These are phyloP conservation scores for Coreius guichenoti DNA, from an alignment of 2,797 vertebrate genomes.

Conservation along the genomic window DNA sequence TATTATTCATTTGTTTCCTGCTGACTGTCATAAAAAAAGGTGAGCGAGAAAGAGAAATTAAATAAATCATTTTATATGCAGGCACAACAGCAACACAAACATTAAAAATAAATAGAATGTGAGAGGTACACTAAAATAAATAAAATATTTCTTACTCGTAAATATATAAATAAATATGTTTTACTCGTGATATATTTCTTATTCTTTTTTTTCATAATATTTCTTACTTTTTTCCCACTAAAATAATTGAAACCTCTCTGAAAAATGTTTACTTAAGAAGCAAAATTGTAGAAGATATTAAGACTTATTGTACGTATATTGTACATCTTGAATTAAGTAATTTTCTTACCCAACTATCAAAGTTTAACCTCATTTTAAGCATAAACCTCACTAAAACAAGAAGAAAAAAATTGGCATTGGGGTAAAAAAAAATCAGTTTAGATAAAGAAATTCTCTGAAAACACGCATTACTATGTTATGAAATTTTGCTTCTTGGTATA, in stretches of 20 bases:
- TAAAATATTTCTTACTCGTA: not conserved
- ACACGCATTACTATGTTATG: too few relatives aligned
- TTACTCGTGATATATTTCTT: too few relatives aligned
- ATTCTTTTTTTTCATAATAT: too few relatives aligned
- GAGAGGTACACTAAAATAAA: conserved; percentile 2
- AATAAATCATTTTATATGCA: not conserved
- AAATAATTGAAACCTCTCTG: not conserved
- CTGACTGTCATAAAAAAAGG: not conserved
- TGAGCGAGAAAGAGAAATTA: not conserved
- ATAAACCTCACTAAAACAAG: not conserved
- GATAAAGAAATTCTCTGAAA: not conserved
- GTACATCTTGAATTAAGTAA: not conserved
- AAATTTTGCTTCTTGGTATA: not conserved
- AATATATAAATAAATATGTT: too few relatives aligned
- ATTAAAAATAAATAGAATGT: not conserved
- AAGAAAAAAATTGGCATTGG: not conserved
- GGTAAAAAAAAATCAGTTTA: not conserved
- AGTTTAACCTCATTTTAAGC: not conserved
- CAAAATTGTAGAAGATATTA: not conserved
- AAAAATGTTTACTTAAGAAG: not conserved
- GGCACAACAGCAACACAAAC: not conserved
- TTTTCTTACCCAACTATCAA: not conserved
- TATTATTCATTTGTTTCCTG: conserved; percentile 35
- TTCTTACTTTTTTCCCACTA: too few relatives aligned
- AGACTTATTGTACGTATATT: not conserved